Base-by-base conservation (phyloP, 1,140 invertebrate genomes). In the Geopemphigus sp. region DNA sequence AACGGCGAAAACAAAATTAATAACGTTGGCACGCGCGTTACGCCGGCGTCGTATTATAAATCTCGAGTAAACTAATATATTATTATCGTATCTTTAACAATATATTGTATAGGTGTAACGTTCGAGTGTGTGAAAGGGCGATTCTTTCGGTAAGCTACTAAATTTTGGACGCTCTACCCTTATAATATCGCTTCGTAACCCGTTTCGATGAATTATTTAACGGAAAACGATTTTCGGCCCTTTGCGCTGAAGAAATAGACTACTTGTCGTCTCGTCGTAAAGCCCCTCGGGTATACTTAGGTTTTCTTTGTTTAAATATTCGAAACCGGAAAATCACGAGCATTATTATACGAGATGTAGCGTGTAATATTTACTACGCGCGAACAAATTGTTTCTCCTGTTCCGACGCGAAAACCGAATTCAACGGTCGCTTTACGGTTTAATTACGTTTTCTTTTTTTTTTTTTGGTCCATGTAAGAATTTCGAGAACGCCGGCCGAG, bases 171-270 rank as follows among this genome's bases (percentile, higher is more conserved):
- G 45, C 14, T 47, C 10, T 15, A 50, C 66, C 66, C 45, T 50
- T 50, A 50, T 26, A 15, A 47, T 70, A 70, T 50, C 22, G 45
- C 22, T 70, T 70, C 50, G 39, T 26, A 47, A 50, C 22, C 22
- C 66, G 50, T 50, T 50, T 24, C 19, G 17, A 50, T 70, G 66
- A 70, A 70, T 50, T 50, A 70, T 70, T 70, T 24, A 70, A 70
- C 24, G 45, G 45, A 26, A 26, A 70, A 70, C 22, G 8, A 50
- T 70, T 70, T 50, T 50, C 50, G 24, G 39, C 47, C 15, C 14
- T 70, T 70, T 24, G 14, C 4, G 1, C 14, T 50, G 22, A 50
- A 70, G 32, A 70, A 68, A 70, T 14, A 15, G 45, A 24, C 45
- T 70, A 70, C 22, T 70, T 17, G 22, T 70, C 45, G 45, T 45